Base-by-base conservation (phyloP, 2,797 vertebrate genomes). In the Typhlichthys eigenmanni region DNA sequence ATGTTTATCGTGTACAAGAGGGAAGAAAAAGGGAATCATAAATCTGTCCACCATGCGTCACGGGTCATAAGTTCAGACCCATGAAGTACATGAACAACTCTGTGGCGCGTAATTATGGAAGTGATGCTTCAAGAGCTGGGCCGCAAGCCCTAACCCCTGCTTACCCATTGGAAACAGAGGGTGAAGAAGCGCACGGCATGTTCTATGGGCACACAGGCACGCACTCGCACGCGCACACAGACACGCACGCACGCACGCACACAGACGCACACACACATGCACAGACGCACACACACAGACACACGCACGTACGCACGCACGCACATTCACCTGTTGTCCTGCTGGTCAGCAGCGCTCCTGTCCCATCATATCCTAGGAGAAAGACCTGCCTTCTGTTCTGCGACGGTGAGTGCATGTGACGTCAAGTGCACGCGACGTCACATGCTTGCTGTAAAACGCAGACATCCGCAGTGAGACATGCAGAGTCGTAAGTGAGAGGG, bases 21-120 rank as follows among this genome's bases (percentile, higher is more conserved):
- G 59, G 47, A 62, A 53, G 65, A 65, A 72, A 82, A 73, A 73
- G 77, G 29, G 66, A 71, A 81, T 76, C 75, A 69, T 75, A 82
- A 82, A 80, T 78, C 72, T 76, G 74, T 83, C 73, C 75, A 74
- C 6, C 72, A 75, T 78, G 77, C 66, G 56, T 80, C 61, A 5
- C 56, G 74, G 82, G 87, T 89, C 84, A 84, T 52, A 72, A 85
- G 82, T 88, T 89, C 82, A 85, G 51, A 63, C 29, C 59, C 62
- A 75, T 82, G 73, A 87, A 85, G 69, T 64, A 71, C 68, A 83
- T 3, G 57, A 78, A 77, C 81, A 80, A 72, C 69, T 58, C 62
- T 53, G 66, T 58, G 66, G 68, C 77, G 66, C 50, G 53, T 72
- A 75, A 82, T 82, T 76, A 75, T 76, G 61, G 75, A 81, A 62